phyloP scores from a whole-genome alignment of 2,797 vertebrate genomes.

The Tympanoctomys barrerae region DNA sequence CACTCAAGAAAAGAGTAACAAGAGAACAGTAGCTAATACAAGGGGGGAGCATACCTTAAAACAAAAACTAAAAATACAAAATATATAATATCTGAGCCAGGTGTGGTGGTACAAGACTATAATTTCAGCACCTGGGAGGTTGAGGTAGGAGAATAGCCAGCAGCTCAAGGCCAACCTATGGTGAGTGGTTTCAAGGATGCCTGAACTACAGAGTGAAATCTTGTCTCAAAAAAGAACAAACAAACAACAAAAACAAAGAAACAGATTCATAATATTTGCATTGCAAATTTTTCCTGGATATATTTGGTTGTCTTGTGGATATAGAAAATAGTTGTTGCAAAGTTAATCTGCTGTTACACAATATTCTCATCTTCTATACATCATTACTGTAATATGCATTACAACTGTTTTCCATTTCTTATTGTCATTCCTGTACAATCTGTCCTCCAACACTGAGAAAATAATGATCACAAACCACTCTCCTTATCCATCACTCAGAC shows the following conservation, averaged over 20 bases:
- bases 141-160: not conserved
- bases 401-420: rapidly evolving
- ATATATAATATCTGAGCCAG: not conserved
- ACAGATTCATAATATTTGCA: not conserved
- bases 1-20: too few relatives aligned
- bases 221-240: not conserved
- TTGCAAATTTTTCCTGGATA: not conserved
- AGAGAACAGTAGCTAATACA: too few relatives aligned
- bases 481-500: too few relatives aligned
- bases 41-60: not conserved
- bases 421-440: not conserved
- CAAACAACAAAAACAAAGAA: not conserved
- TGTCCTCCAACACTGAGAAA: not conserved
- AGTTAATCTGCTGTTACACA: not conserved
- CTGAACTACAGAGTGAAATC: not conserved
- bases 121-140: not conserved
- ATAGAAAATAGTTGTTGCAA: not conserved
- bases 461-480: not conserved
- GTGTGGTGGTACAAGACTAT: not conserved
- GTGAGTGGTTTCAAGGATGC: not conserved
- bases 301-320: not conserved
- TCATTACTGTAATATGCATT: not conserved
- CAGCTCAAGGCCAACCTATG: not conserved
- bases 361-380: not conserved
- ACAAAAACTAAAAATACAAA: not conserved